Evolutionary conservation across 2,797 vertebrate genomes (phyloP), one percentile per base, ranked within the genome.

Genomic region (Hydrocynus forskahlii): DNA sequence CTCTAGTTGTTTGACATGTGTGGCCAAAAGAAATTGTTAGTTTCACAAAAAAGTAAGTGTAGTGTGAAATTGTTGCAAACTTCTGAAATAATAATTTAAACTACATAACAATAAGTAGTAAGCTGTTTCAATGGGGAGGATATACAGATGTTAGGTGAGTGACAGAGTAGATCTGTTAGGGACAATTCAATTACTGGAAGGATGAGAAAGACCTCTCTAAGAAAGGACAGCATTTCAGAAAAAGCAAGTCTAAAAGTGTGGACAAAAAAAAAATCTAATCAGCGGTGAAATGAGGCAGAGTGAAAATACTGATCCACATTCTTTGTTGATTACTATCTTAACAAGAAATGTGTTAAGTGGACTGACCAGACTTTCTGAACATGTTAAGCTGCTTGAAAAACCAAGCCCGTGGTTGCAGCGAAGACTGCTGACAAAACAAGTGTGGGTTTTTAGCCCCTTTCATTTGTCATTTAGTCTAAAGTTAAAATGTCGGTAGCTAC

Each of bases 401-500:
- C 38, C 43, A 25, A 69, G 23, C 40, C 66, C 45, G 9, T 1
- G 6, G 35, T 10, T 25, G 75, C 5, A 29, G 25, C 8, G 21
- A 19, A 45, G 38, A 21, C 29, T 62, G 19, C 76, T 78, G 50
- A 43, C 67, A 62, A 63, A 77, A 68, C 66, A 70, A 71, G 66
- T 38, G 5, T 59, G 67, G 7, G 35, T 59, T 79, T 40, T 12
- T 48, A 52, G 35, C 19, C 19, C 64, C 29, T 23, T 13, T 79
- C 70, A 82, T 83, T 69, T 80, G 77, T 76, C 64, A 85, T 79
- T 81, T 77, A 79, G 83, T 57, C 71, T 62, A 84, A 89, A 83
- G 23, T 76, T 79, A 67, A 74, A 84, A 85, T 78, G 84, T 75
- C 75, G 69, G 92, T 88, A 80, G 88, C 85, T 77, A 92, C 91